phyloP scores from a whole-genome alignment of 1,140 invertebrate genomes.

The Lerema accius region DNA sequence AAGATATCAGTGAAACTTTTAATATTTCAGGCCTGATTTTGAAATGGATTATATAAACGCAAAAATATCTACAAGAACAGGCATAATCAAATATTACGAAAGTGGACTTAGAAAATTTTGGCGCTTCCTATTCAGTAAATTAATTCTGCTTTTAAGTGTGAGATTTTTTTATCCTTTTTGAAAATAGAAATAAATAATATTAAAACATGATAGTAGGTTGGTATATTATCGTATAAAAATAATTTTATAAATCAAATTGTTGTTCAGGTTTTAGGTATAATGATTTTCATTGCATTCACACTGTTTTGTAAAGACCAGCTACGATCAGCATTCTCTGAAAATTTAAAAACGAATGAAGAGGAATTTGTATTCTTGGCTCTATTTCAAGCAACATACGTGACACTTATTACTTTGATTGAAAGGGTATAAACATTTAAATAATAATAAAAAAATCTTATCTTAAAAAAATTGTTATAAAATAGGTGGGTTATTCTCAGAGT shows the following conservation, averaged over 20 bases:
- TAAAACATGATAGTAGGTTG: no score
- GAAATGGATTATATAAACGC: conserved; percentile 16
- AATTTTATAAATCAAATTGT: not conserved
- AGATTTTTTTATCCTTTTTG: not conserved
- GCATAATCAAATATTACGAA: conserved; percentile 17
- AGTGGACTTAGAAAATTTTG: conserved; percentile 1
- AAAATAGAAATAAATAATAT: no score
- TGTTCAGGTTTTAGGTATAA: not conserved
- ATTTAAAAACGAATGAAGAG: conserved; percentile 1
- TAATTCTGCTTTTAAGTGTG: conserved; percentile 11
- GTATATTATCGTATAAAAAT: not conserved
- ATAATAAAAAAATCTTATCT: no score
- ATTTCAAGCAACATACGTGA: conserved; percentile 8
- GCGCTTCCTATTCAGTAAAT: not conserved
- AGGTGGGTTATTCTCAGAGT: no score
- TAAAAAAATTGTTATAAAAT: no score
- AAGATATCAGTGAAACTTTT: not conserved
- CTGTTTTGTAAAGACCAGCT: not conserved
- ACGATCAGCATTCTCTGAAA: not conserved
- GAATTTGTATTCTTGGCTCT: conserved; percentile 7
- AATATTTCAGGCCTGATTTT: conserved; percentile 20
- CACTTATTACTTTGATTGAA: not conserved
- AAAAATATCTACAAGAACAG: conserved; percentile 2
- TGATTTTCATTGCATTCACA: not conserved
- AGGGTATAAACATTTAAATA: no score